These are phyloP conservation scores for Phoebastria nigripes DNA, from an alignment of 2,797 vertebrate species.

Conservation along the genomic window DNA sequence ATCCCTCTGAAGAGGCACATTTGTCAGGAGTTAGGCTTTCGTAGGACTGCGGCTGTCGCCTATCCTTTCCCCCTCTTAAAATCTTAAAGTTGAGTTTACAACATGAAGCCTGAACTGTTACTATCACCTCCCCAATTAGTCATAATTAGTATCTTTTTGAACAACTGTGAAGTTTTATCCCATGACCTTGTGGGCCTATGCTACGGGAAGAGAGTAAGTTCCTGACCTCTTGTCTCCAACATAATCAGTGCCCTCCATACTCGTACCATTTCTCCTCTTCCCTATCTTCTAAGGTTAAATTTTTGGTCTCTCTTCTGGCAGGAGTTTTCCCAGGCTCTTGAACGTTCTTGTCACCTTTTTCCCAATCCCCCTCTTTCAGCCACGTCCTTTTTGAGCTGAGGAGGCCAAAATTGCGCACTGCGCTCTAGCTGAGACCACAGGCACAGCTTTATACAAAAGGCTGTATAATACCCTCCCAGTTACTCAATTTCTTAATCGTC, in stretches of 20 bases:
- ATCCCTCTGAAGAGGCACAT: neutral
- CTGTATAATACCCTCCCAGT: neutral
- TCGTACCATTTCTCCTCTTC: neutral
- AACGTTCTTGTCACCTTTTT: neutral
- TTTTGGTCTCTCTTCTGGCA: neutral
- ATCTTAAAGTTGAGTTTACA: neutral
- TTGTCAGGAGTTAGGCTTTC: neutral
- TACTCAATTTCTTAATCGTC: neutral
- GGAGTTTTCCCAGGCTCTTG: neutral
- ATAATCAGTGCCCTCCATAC: neutral
- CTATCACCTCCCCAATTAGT: neutral
- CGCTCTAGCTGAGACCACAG: neutral
- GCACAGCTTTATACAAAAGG: neutral
- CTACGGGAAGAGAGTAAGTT: neutral
- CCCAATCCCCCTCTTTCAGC: neutral
- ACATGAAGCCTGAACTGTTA: neutral
- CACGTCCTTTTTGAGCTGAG: fast-evolving
- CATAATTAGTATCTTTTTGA: neutral
- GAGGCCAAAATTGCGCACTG: neutral
- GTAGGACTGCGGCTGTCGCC: neutral
- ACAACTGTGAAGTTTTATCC: neutral
- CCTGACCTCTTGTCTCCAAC: neutral
- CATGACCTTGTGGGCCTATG: fast-evolving
- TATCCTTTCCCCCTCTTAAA: neutral
- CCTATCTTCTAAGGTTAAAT: neutral